phyloP scores from a whole-genome alignment of 2,888 invertebrate genomes.

The Aspidiotus destructor region DNA sequence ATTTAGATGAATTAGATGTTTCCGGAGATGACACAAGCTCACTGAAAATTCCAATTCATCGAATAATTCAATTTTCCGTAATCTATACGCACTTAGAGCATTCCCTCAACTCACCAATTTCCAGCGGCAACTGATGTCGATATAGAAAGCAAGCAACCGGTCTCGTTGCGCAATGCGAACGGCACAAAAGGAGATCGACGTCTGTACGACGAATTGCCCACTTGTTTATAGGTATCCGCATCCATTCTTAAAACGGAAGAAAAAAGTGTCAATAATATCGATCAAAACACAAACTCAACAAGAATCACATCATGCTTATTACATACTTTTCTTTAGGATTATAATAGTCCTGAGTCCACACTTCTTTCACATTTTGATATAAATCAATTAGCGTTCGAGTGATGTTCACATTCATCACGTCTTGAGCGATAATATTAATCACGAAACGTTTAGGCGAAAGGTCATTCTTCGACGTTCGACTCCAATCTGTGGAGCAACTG shows the following conservation, averaged over 20 bases:
- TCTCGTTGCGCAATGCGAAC: constrained; percentile 83
- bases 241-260: constrained; percentile 1
- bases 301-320: not conserved
- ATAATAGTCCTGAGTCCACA: constrained; percentile 78
- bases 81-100: not conserved
- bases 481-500: constrained; percentile 17
- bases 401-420: constrained; percentile 74
- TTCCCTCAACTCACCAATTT: constrained; percentile 15
- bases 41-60: constrained; percentile 6
- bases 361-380: constrained; percentile 65
- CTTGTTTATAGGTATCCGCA: constrained; percentile 3
- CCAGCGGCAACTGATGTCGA: constrained; percentile 50
- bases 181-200: constrained; percentile 86
- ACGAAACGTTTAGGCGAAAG: constrained; percentile 48
- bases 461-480: constrained; percentile 6
- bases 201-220: constrained; percentile 39
- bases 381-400: constrained; percentile 81
- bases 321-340: constrained; percentile 40
- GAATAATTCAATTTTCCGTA: no score
- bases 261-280: not conserved
- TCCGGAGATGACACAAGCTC: constrained; percentile 13
- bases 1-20: not conserved
- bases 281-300: not conserved
- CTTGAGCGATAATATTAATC: constrained; percentile 54
- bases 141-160: constrained; percentile 77